Conservation (phyloP, 2,888 invertebrate genomes). For the Philopedon plagiatum region DNA sequence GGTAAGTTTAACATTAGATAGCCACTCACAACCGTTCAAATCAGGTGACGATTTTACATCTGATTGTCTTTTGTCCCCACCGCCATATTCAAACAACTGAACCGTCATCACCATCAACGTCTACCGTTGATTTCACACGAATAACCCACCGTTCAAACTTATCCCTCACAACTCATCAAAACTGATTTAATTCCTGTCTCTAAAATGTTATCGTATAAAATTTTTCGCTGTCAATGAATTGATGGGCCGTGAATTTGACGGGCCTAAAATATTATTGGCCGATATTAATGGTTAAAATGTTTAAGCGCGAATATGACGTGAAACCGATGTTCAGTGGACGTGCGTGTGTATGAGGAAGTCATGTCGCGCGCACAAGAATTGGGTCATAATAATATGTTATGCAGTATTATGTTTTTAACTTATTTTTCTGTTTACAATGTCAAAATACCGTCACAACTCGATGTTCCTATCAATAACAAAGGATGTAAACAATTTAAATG, state of each 20-base stretch:
- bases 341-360: background rate
- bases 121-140: background rate
- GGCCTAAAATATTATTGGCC: constrained; percentile 10
- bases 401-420: no score
- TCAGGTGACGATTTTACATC: no score
- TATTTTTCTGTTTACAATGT: no score
- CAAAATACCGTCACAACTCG: no score
- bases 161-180: background rate
- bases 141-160: background rate
- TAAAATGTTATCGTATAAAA: constrained; percentile 14
- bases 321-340: background rate
- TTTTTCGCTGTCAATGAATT: background rate
- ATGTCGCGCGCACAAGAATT: background rate
- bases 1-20: no score
- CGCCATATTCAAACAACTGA: background rate
- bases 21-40: no score
- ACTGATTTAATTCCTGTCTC: constrained; percentile 8
- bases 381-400: background rate
- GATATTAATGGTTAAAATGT: constrained; percentile 16
- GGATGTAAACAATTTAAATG: no score
- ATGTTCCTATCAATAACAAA: no score
- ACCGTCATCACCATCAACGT: background rate
- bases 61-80: background rate
- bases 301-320: background rate
- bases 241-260: constrained; percentile 1